Evolutionary conservation across 2,888 invertebrate species (phyloP), one percentile per base, ranked within the genome.

Genomic region (Stegophylla sp.): DNA sequence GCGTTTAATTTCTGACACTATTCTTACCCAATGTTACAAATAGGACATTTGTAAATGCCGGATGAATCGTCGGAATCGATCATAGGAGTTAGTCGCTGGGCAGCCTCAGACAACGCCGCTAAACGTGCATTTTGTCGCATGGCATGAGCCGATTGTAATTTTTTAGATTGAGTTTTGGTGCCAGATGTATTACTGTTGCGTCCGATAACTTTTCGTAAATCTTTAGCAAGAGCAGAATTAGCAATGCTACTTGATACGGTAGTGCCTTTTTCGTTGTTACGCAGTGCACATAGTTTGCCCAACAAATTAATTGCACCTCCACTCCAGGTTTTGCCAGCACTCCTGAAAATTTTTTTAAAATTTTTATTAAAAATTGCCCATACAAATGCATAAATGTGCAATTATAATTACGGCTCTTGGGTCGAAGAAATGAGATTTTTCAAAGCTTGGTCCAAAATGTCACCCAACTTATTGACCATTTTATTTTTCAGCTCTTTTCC

Each of bases 381-480:
- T 2, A 43, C 3, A 53, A 63, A 5, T 64, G 34, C 1, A 17
- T 10, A 73, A 43, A 3, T 17, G 17, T 43, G 43, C 3, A 12
- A 34, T 26, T 0, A n/a, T 43, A 17, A 26, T 67, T 69, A 76
- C 69, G 77, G 75, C 66, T 76, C 81, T 67, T 75, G 75, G 51
- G 75, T 69, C 28, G 82, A 82, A 61, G 79, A 79, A 71, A 79
- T 81, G 1, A 84, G 82, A 82, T 85, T 85, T 75, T 83, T 84
- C 43, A 85, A 83, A 17, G 85, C 85, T 64, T 84, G 83, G 75
- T 85, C 85, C 56, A 86, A 83, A n/a, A 86, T 83, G 41, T 84
- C 84, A 26, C 85, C 85, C 53, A 86, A 84, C 17, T 85, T 85
- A 67, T 83, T 83, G 26, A 85, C 84, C 85, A 86, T 86, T 82